Evolutionary conservation across 2,888 invertebrate genomes (phyloP), one percentile per base, ranked within the genome.

Genomic region (Thalpophila matura): DNA sequence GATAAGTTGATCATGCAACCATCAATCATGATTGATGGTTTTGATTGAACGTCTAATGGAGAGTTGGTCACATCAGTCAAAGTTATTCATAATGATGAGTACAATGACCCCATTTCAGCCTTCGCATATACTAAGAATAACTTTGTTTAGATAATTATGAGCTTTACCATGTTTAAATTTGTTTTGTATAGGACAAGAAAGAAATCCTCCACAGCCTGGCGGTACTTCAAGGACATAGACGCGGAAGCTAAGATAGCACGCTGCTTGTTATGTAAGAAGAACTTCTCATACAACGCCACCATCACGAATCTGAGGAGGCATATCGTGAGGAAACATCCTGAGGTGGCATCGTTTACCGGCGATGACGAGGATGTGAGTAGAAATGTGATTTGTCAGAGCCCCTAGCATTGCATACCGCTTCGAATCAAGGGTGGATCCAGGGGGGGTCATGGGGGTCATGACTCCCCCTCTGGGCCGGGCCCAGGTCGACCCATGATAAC

Each of bases 221-320:
- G 66, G 0, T 87, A 79, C 49, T 88, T 83, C 77, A 77, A 79
- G 20, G 49, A 57, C 4, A 35, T 82, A 0, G 79, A 86, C 40
- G 26, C 45, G 0, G 40, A 31, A 0, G 24, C 55, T 2, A 80
- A 78, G 45, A 35, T 74, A 1, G 80, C 87, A 0, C 35, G 49
- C 0, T 88, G 88, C n/a, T 58, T 82, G 4, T 31, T 87, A 0
- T 88, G 88, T 57, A 77, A 75, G 43, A 83, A 54, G 29, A 43
- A 47, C 7, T 0, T 54, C 0, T 47, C 56, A 0, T 73, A 45
- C 10, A 38, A 14, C 18, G 45, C 67, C 0, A 38, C 59, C 0
- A 50, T 59, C 9, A 42, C 35, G 1, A 77, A 77, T 12, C 45
- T 77, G 10, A 57, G 20, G 18, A 63, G 51, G 26, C 77, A 77